Base-by-base conservation (phyloP, 37 sponge, comb jelly and placozoan species). In the Cladorhizidae sp. region DNA sequence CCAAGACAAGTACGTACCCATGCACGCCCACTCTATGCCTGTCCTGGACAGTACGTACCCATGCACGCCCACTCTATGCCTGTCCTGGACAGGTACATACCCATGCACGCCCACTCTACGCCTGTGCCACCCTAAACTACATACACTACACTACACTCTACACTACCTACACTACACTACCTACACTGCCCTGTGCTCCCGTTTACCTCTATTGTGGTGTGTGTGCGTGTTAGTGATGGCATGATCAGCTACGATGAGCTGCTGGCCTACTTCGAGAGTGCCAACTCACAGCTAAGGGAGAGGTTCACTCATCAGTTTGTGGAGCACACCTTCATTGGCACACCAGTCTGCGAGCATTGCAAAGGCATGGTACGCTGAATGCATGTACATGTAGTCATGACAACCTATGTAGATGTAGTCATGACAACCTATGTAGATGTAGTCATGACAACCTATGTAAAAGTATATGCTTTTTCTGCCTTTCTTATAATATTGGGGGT, bases 231-330 rank as follows among this genome's bases (percentile, higher is more conserved):
- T 72, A 92, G 93, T 72, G 93, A 92, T 76, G 93, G 93, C 1
- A 33, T 77, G 38, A 80, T 92, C 80, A 84, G 88, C 39, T 78
- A 85, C n/a, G 89, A 88, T 51, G 93, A 93, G 68, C 78, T 93
- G 74, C 42, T 88, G 31, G 68, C 80, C 55, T 93, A 93, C 65
- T 93, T 93, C 68, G 62, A 85, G 64, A 54, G 74, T 67, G 93
- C 89, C 36, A 88, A 93, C 70, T 63, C 78, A 35, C 52, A 45
- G 9, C 56, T 93, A 29, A 72, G 86, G 40, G 86, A 81, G 61
- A 40, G 67, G n/a, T 93, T 93, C 86, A 88, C 85, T 18, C 93
- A 93, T 67, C 52, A 85, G 69, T 93, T 93, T 81, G 85, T 55
- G 51, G 93, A 93, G 75, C 81, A 80, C 64, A 88, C 93, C 20